Conservation (phyloP, 64 coral and sea anemone species). For the Acropora tenuis region DNA sequence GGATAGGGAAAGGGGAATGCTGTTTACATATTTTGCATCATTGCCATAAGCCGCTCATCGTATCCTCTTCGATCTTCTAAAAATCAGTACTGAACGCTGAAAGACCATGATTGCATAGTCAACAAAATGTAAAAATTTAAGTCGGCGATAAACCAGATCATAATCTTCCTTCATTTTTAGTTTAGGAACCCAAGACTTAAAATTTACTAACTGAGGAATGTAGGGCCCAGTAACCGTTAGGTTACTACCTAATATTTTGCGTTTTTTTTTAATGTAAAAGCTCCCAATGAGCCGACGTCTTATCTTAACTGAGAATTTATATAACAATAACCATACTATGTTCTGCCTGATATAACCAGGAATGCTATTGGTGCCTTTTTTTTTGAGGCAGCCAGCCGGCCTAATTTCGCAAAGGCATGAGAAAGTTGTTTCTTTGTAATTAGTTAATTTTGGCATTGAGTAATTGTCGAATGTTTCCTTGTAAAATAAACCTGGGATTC, state of each 20-base stretch:
- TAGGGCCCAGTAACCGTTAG: background rate
- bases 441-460: background rate
- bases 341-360: background rate
- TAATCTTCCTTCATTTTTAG: background rate
- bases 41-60: conserved; percentile 5
- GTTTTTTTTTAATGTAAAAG: background rate
- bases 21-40: conserved; percentile 7
- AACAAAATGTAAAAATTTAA: conserved; percentile 9
- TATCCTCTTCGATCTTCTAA: background rate
- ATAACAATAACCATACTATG: conserved; percentile 4
- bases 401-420: background rate
- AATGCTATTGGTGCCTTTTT: background rate
- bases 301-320: conserved; percentile 8
- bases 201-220: conserved; percentile 7
- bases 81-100: background rate
- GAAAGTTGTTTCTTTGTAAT: conserved; percentile 7
- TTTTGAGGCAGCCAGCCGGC: background rate
- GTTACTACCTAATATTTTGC: background rate
- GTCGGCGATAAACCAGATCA: background rate
- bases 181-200: background rate
- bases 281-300: background rate
- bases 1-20: background rate
- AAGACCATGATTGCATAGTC: conserved; percentile 6
- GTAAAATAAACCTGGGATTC: background rate
- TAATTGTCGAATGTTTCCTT: conserved; percentile 3